phyloP scores from a whole-genome alignment of 1,140 invertebrate species.

The Nymphalis io region DNA sequence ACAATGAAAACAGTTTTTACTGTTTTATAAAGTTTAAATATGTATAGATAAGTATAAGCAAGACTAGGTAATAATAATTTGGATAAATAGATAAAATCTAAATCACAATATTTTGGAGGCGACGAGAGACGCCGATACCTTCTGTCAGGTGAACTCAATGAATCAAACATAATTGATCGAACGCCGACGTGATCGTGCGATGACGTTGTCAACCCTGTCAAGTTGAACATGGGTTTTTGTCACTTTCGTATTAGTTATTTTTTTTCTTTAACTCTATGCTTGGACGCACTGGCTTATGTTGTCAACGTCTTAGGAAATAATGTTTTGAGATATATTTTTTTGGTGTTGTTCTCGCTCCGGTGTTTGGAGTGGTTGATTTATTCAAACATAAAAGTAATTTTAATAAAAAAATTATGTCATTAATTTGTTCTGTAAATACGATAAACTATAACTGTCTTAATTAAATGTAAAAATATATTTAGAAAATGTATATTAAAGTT shows the following conservation, averaged over 20 bases:
- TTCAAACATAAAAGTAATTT: too few relatives aligned
- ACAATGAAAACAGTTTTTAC: too few relatives aligned
- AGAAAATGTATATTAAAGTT: too few relatives aligned
- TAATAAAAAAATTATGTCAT: too few relatives aligned
- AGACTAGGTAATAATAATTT: constrained; percentile 52
- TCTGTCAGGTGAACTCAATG: constrained; percentile 64
- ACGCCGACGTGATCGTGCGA: constrained; percentile 53
- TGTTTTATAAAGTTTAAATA: too few relatives aligned
- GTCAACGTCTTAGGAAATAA: constrained; percentile 34
- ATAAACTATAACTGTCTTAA: too few relatives aligned
- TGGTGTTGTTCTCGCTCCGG: constrained; percentile 11
- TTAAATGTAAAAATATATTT: too few relatives aligned
- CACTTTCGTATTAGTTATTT: constrained; percentile 56
- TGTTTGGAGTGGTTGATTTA: background rate
- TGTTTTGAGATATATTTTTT: constrained; percentile 24
- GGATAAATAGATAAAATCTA: constrained; percentile 62
- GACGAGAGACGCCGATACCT: constrained; percentile 55
- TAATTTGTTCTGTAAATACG: too few relatives aligned
- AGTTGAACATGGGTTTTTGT: constrained; percentile 61
- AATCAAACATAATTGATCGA: constrained; percentile 68
- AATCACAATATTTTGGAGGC: constrained; percentile 66
- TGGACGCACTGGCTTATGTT: constrained; percentile 28
- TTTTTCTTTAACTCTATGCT: constrained; percentile 43
- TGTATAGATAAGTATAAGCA: too few relatives aligned
- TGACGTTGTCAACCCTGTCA: constrained; percentile 60